phyloP scores from a whole-genome alignment of 2,888 invertebrate genomes.

The Heliconius hortense region DNA sequence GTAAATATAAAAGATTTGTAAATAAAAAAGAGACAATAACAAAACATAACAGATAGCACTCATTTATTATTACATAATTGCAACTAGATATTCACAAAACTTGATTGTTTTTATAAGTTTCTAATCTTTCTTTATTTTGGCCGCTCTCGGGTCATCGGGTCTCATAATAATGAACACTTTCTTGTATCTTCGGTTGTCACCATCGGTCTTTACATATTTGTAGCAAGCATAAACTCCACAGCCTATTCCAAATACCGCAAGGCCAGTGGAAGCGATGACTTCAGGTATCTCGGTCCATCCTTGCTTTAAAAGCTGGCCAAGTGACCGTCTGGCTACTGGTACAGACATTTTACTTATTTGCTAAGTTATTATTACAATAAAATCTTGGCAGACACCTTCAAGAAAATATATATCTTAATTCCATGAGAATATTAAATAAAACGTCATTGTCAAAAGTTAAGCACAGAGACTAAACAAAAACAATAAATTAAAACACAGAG shows the following conservation, averaged over 20 bases:
- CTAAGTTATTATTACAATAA: not conserved
- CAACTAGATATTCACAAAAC: constrained; percentile 41
- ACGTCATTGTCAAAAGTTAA: constrained; percentile 6
- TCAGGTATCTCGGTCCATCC: constrained; percentile 88
- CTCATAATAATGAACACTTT: constrained; percentile 83
- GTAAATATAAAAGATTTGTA: not conserved
- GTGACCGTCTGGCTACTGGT: constrained; percentile 58
- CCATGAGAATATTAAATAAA: not conserved
- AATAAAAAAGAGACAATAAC: constrained; percentile 23
- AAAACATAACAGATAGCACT: constrained; percentile 29
- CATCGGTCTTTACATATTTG: constrained; percentile 81
- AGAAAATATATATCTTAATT: not conserved
- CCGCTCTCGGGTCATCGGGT: constrained; percentile 85
- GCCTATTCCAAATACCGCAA: constrained; percentile 82
- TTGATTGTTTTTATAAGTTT: constrained; percentile 22
- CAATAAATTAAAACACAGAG: not conserved
- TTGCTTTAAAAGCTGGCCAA: constrained; percentile 67
- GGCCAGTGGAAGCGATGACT: constrained; percentile 82
- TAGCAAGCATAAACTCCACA: constrained; percentile 71
- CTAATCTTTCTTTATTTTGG: constrained; percentile 80
- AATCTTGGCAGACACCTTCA: not conserved
- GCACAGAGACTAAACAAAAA: no score
- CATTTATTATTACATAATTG: constrained; percentile 71
- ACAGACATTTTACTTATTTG: constrained; percentile 52
- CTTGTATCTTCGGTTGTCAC: constrained; percentile 86